Evolutionary conservation across 2,888 invertebrate genomes (phyloP).

Genomic region (Drymonia ruficornis): DNA sequence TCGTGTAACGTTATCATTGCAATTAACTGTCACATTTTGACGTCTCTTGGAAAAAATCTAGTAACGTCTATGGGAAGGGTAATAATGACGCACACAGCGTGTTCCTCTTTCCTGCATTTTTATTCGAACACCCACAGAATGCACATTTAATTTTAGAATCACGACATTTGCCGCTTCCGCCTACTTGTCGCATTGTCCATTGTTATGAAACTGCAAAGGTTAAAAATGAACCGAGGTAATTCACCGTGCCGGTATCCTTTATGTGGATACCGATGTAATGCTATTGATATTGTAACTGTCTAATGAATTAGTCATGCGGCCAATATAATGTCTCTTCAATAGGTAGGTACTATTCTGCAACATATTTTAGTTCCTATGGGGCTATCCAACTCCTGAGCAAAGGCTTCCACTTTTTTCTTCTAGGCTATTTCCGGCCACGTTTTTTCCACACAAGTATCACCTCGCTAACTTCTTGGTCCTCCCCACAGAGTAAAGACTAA

Average conservation of each 20-base stretch:
- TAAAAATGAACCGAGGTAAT: not conserved
- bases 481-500: too few relatives aligned
- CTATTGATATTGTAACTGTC: not conserved
- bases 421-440: too few relatives aligned
- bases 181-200: slow-evolving; percentile 10
- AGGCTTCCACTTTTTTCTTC: too few relatives aligned
- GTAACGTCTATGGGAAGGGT: too few relatives aligned
- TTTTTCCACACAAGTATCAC: too few relatives aligned
- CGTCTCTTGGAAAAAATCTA: slow-evolving; percentile 2
- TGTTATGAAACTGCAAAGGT: slow-evolving; percentile 17
- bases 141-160: slow-evolving; percentile 11
- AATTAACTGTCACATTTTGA: slow-evolving; percentile 20
- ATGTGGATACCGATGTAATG: not conserved
- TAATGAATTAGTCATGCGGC: not conserved
- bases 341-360: not conserved
- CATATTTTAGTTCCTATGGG: too few relatives aligned
- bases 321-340: not conserved
- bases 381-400: too few relatives aligned
- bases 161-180: slow-evolving; percentile 25
- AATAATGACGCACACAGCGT: not conserved
- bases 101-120: slow-evolving; percentile 1
- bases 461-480: too few relatives aligned
- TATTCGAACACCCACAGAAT: slow-evolving; percentile 9
- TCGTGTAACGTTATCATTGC: slow-evolving; percentile 14
- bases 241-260: not conserved